A percentile compares a stretch with the other conserved stretches of the same genome.
Evolutionary conservation across 2,888 invertebrate genomes (phyloP).

Genomic region (Abrostola triplasia): DNA sequence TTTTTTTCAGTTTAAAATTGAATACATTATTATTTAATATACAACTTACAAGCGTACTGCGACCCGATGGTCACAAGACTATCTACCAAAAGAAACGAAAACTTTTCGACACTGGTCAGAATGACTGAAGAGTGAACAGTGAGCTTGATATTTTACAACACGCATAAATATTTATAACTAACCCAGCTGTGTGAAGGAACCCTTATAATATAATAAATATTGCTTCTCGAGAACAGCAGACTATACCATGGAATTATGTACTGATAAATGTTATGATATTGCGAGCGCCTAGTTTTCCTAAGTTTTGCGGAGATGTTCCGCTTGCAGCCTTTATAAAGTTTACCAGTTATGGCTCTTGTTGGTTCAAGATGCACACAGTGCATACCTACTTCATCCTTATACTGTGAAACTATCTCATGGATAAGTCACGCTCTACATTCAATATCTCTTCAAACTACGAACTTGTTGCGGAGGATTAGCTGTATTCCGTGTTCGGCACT

Average conservation of each 20-base stretch:
- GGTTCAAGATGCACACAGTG: not conserved
- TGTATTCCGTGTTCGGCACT: no score
- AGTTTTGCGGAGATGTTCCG: constrained; percentile 2
- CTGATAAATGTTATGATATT: constrained; percentile 7
- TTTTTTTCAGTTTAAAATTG: no score
- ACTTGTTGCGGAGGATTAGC: not conserved
- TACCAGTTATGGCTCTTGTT: constrained; percentile 6
- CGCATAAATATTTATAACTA: not conserved
- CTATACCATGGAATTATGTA: constrained; percentile 2
- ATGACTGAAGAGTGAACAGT: no score
- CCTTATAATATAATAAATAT: not conserved
- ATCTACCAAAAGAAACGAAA: no score
- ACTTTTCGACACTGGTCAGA: no score
- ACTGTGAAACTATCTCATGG: constrained; percentile 2
- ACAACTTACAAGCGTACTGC: no score
- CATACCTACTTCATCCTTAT: constrained; percentile 1
- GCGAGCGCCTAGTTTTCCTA: constrained; percentile 1
- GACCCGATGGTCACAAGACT: no score
- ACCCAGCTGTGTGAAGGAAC: not conserved
- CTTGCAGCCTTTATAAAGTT: not conserved
- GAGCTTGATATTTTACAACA: not conserved
- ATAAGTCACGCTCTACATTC: constrained; percentile 1
- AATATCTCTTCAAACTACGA: not conserved
- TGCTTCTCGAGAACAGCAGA: not conserved
- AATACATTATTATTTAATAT: no score